Conservation (phyloP, 2,113 vertebrate genomes). For the Hemicordylus capensis region DNA sequence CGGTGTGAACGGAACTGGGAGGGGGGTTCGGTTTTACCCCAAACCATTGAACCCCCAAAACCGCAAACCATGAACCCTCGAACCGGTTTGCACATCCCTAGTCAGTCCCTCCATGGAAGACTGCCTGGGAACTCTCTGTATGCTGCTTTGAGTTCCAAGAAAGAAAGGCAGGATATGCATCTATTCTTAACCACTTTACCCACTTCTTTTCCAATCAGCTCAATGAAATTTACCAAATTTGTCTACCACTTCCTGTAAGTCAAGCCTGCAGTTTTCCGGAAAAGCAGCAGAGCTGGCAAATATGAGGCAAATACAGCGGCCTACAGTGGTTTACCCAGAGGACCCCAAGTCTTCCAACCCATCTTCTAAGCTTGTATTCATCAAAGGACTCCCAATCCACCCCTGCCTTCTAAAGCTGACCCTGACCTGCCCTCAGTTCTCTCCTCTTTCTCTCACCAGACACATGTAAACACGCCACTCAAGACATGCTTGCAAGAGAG, state of each 20-base stretch:
- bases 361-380: background rate
- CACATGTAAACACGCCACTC: background rate
- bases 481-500: background rate
- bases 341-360: background rate
- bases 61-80: too few species aligned
- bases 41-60: too few species aligned
- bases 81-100: too few species aligned
- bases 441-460: background rate
- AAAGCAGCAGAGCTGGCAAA: background rate
- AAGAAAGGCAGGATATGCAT: too few species aligned
- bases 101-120: too few species aligned
- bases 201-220: background rate
- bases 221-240: background rate
- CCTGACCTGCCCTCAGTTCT: background rate
- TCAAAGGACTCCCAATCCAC: background rate
- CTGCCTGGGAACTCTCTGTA: too few species aligned
- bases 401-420: too few species aligned
- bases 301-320: background rate
- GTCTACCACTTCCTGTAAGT: background rate
- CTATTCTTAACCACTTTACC: too few species aligned
- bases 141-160: too few species aligned
- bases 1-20: too few species aligned
- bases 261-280: background rate
- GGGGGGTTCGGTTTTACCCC: too few species aligned
- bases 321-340: background rate